Conservation (phyloP, 2,113 vertebrate species). For the Pogonocichla stellata region DNA sequence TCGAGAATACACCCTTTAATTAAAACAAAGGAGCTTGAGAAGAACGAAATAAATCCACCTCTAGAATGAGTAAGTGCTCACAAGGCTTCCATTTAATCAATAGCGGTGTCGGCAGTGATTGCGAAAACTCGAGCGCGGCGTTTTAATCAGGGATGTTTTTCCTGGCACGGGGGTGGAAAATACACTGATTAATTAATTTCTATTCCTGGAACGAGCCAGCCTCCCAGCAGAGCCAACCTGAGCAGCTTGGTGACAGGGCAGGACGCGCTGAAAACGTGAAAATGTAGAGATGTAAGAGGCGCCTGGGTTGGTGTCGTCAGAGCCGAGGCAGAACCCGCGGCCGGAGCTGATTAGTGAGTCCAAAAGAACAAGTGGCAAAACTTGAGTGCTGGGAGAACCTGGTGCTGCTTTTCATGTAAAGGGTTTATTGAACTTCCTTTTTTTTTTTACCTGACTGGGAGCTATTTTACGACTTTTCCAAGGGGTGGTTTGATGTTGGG, state of each 20-base stretch:
- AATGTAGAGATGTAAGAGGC: constrained; percentile 19
- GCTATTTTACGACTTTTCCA: not conserved
- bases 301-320: not conserved
- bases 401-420: not conserved
- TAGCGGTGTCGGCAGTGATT: constrained; percentile 54
- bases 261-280: not conserved
- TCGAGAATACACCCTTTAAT: constrained; percentile 26
- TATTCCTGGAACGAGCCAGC: constrained; percentile 67
- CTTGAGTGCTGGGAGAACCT: not conserved
- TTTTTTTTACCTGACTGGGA: not conserved
- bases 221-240: constrained; percentile 58
- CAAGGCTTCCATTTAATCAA: constrained; percentile 67
- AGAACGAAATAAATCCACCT: constrained; percentile 27
- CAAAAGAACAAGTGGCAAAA: not conserved
- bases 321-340: not conserved
- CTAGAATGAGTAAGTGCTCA: constrained; percentile 42
- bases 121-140: constrained; percentile 23
- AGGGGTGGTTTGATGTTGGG: not conserved
- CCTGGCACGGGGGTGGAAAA: constrained; percentile 46
- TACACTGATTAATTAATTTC: constrained; percentile 78
- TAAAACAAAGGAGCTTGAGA: constrained; percentile 23
- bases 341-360: not conserved
- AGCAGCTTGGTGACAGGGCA: constrained; percentile 41
- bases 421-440: not conserved
- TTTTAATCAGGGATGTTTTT: constrained; percentile 74